Base-by-base conservation (phyloP, 2,888 invertebrate genomes). In the Priocnemis perturbator region DNA sequence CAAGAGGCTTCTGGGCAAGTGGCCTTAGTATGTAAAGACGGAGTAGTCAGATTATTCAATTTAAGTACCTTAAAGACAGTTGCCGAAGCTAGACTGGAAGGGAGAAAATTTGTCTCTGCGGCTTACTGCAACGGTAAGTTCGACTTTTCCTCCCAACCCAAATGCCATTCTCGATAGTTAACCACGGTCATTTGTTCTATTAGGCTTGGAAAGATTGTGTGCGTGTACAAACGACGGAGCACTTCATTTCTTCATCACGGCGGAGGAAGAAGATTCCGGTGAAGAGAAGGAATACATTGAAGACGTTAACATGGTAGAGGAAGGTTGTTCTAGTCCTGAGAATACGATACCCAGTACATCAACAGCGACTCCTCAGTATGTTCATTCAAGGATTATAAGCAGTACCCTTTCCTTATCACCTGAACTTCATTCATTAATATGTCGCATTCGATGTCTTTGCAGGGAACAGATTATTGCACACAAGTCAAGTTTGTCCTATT, bases 191-290 rank as follows among this genome's bases (percentile, higher is more conserved):
- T 37, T 79, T 85, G 7, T 9, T 37, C 37, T 11, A 11, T 17
- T 77, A 93, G 93, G 93, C 86, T 92, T 97, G 69, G 97, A 97
- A 85, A 92, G 96, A 58, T 90, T 97, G 37, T 97, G 97, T 87
- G 95, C 94, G 1, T 95, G 95, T 53, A 96, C 97, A 0, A 93
- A 92, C 79, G 92, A 93, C 63, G 97, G 97, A 3, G 93, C 94
- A 73, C 91, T 97, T 60, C 94, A 96, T 85, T 97, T 97, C 89
- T 96, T 95, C 85, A 93, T 95, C 0, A 90, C 96, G 26, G 93
- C 93, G 72, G 94, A 94, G 67, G 95, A 95, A 78, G 93, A 92
- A 77, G 94, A 95, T 83, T 93, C 93, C 0, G 89, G 92, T 0
- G 94, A 93, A 76, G 94, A 95, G 82, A 91, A 93, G 60, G 95